These are phyloP conservation scores for Kryphioiulus occultus DNA, from an alignment of 2,888 invertebrate genomes.

Conservation along the genomic window DNA sequence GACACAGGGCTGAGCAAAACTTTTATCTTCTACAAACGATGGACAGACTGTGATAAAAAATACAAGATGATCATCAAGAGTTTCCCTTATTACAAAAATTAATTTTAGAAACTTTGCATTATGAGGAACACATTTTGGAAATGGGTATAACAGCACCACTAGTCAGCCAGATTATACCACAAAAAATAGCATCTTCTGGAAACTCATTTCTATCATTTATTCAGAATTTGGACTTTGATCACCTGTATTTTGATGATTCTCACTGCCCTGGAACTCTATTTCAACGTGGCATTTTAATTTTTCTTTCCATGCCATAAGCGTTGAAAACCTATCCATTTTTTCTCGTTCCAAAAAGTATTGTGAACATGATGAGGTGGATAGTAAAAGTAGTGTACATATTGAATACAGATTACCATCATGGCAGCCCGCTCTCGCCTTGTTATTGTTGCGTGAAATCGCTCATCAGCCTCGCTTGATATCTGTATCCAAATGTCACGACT, in stretches of 20 bases:
- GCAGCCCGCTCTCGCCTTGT: not conserved
- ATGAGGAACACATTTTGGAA: no score
- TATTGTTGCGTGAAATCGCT: not conserved
- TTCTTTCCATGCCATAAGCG: not conserved
- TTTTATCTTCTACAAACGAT: not conserved
- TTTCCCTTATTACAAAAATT: no score
- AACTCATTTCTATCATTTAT: no score
- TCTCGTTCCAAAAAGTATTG: not conserved
- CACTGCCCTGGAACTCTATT: not conserved
- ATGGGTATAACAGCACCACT: no score
- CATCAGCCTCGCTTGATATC: conserved; percentile 2
- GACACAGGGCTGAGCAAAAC: not conserved
- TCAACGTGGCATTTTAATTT: not conserved
- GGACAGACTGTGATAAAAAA: not conserved
- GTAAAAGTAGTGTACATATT: not conserved
- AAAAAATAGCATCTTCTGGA: no score
- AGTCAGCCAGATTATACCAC: no score
- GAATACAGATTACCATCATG: not conserved
- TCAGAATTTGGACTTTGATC: no score
- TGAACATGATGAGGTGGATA: not conserved
- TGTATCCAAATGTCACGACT: conserved; percentile 17
- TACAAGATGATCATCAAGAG: no score
- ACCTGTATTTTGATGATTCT: not conserved
- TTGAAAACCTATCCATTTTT: not conserved
- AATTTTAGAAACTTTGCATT: no score